Conservation (phyloP, 2,113 vertebrate genomes). For the Oophaga pumilio region DNA sequence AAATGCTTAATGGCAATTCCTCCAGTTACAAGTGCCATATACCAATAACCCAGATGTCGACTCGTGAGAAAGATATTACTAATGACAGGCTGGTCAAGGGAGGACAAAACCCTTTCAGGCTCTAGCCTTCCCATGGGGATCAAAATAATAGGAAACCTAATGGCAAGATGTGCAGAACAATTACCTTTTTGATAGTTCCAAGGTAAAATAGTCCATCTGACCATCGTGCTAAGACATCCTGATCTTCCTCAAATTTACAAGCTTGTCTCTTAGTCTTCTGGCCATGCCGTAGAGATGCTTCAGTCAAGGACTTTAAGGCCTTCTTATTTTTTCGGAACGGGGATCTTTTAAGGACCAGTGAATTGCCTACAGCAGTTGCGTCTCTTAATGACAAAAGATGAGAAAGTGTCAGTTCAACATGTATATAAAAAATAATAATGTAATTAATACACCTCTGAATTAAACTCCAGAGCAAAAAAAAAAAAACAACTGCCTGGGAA, state of each 20-base stretch:
- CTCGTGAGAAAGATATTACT: too few species aligned
- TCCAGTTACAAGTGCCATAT: too few species aligned
- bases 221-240: slow-evolving; percentile 98
- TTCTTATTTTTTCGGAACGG: slow-evolving; percentile 82
- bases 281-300: slow-evolving; percentile 82
- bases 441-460: background rate
- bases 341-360: slow-evolving; percentile 89
- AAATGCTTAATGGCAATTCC: too few species aligned
- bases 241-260: slow-evolving; percentile 94
- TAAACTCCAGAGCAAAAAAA: background rate
- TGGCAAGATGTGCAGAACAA: background rate
- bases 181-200: slow-evolving; percentile 97
- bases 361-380: slow-evolving; percentile 88
- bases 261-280: slow-evolving; percentile 84
- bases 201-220: slow-evolving; percentile 99
- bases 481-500: background rate
- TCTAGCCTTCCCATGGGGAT: too few species aligned
- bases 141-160: too few species aligned
- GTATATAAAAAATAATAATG: background rate
- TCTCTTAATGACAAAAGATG: slow-evolving; percentile 76
- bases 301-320: slow-evolving; percentile 80
- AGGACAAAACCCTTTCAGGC: too few species aligned
- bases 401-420: background rate
- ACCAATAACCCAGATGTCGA: too few species aligned
- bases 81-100: background rate